Base-by-base conservation (phyloP, 2,797 vertebrate genomes). In the Tokudaia muenninki region DNA sequence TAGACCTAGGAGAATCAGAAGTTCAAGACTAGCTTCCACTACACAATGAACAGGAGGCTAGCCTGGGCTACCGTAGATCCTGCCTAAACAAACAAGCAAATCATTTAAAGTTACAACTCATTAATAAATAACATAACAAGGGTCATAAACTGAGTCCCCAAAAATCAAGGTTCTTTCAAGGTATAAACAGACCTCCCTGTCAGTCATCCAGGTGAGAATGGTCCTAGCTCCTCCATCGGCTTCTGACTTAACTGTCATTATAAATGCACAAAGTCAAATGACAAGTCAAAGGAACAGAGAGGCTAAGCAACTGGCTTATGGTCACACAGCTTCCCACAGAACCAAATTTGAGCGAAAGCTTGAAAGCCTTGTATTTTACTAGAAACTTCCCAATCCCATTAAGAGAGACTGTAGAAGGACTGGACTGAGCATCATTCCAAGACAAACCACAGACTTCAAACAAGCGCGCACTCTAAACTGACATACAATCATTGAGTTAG, bases 41-140 rank as follows among this genome's bases (percentile, higher is more conserved):
- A 55, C 22, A 55, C n/a, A 17, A 29, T 41, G 65, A 72, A 37
- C 24, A 72, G 34, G 22, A 55, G 21, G 67, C 67, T 52, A 72
- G 14, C 84, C 67, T 87, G 22, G 34, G 65, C 65, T 72, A 55
- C 16, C 21, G 55, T 55, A 80, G 29, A 80, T n/a, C 19, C 31
- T 80, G 50, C 34, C 78, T n/a, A 21, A 55, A 79, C 29, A 55
- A 79, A 79, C 29, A 55, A 52, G 41, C 29, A 61, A 52, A 77
- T 24, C 61, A 31, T 59, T 44, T 70, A 96, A 96, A 81, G 59
- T 94, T 47, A 92, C 29, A 80, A 57, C 77, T 57, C 57, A 74
- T 87, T 90, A 90, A 93, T 79, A 93, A 96, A 75, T 31, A 57
- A 96, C 65, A 96, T 59, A 95, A 91, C 2, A 47, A 52, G 13